Evolutionary conservation across 2,888 invertebrate genomes (phyloP).

Genomic region (Cephus pygmeus): DNA sequence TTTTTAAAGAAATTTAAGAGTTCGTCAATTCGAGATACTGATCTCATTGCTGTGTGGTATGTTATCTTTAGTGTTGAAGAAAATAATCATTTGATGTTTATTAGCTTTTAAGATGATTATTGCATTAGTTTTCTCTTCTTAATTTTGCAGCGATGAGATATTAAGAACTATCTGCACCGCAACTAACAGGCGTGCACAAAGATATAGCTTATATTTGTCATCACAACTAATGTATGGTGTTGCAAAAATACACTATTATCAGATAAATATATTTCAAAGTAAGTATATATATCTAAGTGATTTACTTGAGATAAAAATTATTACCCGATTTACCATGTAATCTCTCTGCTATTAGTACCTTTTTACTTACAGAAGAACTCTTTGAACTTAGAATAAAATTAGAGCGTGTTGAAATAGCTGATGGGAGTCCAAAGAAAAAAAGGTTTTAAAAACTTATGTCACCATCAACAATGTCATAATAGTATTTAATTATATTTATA

Average conservation of each 20-base stretch:
- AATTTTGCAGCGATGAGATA: conserved; percentile 22
- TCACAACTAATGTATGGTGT: conserved; percentile 37
- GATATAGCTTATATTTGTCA: conserved; percentile 34
- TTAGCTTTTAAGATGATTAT: too few relatives aligned
- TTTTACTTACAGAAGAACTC: not conserved
- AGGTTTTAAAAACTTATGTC: not conserved
- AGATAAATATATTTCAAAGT: conserved; percentile 30
- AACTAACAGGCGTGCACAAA: not conserved
- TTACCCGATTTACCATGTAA: not conserved
- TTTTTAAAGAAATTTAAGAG: conserved; percentile 26
- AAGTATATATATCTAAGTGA: conserved; percentile 3
- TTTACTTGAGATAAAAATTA: not conserved
- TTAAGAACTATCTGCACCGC: not conserved
- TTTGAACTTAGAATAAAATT: not conserved
- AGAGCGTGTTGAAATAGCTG: not conserved
- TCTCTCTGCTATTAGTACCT: not conserved
- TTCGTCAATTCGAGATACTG: conserved; percentile 17
- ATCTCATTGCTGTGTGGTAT: conserved; percentile 31
- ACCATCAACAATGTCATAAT: not conserved
- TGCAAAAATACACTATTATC: conserved; percentile 30
- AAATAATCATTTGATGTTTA: not conserved
- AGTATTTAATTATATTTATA: not conserved
- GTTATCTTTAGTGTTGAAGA: not conserved
- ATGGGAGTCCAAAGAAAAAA: not conserved
- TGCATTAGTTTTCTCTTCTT: not conserved